phyloP scores from a whole-genome alignment of 2,797 vertebrate species.

The Naso thynnoides region DNA sequence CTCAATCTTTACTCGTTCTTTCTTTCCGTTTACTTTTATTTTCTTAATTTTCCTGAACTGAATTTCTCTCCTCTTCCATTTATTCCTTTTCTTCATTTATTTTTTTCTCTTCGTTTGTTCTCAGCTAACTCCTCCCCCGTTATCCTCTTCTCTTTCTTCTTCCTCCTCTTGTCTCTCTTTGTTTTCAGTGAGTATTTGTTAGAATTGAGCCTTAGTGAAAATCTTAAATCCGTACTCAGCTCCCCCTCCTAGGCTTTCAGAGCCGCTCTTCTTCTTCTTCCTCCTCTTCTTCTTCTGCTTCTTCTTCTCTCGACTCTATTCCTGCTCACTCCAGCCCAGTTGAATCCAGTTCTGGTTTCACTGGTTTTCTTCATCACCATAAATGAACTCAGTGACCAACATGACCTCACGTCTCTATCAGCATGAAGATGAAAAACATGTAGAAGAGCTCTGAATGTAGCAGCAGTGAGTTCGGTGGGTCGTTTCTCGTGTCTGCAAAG shows the following conservation, averaged over 20 bases:
- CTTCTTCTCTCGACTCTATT: neutral
- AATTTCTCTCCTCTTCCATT: too few relatives aligned
- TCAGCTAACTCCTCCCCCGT: neutral
- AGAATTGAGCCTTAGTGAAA: slow-evolving; percentile 3
- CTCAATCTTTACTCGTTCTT: neutral
- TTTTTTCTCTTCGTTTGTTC: neutral
- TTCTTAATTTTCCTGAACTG: too few relatives aligned
- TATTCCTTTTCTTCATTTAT: neutral
- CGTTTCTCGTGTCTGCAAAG: rapidly evolving
- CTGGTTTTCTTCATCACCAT: neutral
- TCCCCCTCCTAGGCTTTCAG: neutral
- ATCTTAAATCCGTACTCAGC: neutral
- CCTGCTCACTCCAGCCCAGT: neutral
- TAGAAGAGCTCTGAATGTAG: too few relatives aligned
- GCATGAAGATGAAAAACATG: too few relatives aligned
- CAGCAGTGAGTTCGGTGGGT: too few relatives aligned
- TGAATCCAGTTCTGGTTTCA: slow-evolving; percentile 12
- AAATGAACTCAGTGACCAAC: slow-evolving; percentile 22
- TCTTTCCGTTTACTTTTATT: too few relatives aligned
- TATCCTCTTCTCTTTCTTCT: neutral
- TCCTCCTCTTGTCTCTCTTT: neutral
- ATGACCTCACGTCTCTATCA: neutral
- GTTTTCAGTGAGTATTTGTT: slow-evolving; percentile 19
- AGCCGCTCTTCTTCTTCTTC: slow-evolving; percentile 8
- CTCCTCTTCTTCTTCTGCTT: slow-evolving; percentile 23